Evolutionary conservation across 92 coral and sea anemone species (phyloP).

Genomic region (Meandrina meandrites): DNA sequence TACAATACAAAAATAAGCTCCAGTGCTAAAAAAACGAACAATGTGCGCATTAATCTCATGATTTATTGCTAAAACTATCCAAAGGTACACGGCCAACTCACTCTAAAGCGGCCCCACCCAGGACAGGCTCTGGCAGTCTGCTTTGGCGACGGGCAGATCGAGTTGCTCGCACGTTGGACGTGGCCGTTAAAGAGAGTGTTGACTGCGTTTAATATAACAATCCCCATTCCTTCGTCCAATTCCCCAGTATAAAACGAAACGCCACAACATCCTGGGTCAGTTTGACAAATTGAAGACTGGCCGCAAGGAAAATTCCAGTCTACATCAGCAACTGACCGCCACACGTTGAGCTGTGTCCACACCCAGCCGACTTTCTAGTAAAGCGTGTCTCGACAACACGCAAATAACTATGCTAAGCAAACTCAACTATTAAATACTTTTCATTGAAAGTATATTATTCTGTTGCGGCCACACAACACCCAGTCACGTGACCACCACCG

Average conservation of each 20-base stretch:
- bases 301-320: too few relatives aligned
- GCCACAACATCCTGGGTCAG: neutral
- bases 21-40: neutral
- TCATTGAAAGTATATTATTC: neutral
- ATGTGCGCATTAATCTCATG: neutral
- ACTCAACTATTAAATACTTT: neutral
- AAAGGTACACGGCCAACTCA: neutral
- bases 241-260: too few relatives aligned
- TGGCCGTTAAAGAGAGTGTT: neutral
- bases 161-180: neutral
- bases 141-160: too few relatives aligned
- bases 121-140: too few relatives aligned
- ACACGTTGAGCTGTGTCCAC: too few relatives aligned
- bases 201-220: neutral
- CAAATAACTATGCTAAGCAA: too few relatives aligned
- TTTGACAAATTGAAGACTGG: too few relatives aligned
- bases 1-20: conserved; percentile 8
- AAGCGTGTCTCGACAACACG: too few relatives aligned
- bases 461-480: neutral
- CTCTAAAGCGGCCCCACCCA: neutral
- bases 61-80: neutral
- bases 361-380: too few relatives aligned
- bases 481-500: neutral
- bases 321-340: too few relatives aligned
- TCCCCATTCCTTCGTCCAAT: neutral